These are phyloP conservation scores for Panthera leo DNA, from an alignment of 2,113 vertebrate species.

Conservation along the genomic window DNA sequence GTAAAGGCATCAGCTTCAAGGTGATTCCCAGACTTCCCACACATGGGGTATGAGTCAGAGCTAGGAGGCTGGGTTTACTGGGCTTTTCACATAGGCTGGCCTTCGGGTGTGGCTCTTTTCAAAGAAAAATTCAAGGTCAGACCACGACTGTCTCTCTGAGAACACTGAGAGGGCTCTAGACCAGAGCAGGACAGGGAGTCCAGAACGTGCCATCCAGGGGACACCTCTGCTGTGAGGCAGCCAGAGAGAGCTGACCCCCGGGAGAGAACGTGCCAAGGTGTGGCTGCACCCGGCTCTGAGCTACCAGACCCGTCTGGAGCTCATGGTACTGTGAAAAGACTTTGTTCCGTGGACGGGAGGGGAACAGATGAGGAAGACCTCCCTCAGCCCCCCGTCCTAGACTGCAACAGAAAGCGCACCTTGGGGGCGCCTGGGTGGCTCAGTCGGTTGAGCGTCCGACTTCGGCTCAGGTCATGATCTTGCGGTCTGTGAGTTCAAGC, in stretches of 20 bases:
- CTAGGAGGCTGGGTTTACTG: accelerated
- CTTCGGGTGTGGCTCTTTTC: neutral
- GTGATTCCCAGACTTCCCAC: too few relatives aligned
- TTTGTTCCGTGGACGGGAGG: neutral
- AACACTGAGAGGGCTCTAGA: neutral
- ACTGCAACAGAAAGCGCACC: neutral
- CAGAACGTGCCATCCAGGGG: too few relatives aligned
- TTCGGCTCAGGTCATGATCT: too few relatives aligned
- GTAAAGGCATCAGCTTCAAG: neutral
- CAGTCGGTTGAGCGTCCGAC: too few relatives aligned
- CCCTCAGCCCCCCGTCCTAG: neutral
- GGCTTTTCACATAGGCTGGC: neutral
- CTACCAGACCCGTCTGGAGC: neutral
- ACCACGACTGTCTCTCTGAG: neutral
- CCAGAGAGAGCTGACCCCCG: neutral
- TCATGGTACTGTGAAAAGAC: neutral
- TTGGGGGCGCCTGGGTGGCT: too few relatives aligned
- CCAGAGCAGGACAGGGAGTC: neutral
- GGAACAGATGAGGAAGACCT: neutral
- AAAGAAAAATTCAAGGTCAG: neutral
- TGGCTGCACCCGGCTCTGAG: neutral
- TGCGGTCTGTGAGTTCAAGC: too few relatives aligned
- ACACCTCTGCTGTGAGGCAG: too few relatives aligned
- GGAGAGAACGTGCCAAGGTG: neutral
- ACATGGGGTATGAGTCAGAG: neutral